Percentiles rank a stretch among this genome's conserved stretches.
These are phyloP conservation scores for Galbula dea DNA, from an alignment of 2,113 vertebrate genomes.

Conservation along the genomic window DNA sequence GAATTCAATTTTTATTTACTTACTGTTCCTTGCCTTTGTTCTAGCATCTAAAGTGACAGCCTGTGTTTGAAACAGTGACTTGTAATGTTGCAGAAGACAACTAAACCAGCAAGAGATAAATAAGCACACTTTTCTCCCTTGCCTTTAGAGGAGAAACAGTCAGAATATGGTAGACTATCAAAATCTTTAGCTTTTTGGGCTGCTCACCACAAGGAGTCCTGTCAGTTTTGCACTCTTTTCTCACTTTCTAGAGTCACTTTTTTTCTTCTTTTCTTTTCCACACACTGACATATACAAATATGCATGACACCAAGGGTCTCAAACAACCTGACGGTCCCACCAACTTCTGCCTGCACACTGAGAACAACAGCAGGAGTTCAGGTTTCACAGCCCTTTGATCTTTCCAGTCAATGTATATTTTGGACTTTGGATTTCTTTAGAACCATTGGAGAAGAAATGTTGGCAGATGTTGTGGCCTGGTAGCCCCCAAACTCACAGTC, in stretches of 20 bases:
- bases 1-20: constrained; percentile 61
- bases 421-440: background rate
- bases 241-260: background rate
- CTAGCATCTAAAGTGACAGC: constrained; percentile 21
- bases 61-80: constrained; percentile 15
- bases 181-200: background rate
- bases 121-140: background rate
- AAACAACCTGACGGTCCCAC: background rate
- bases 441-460: background rate
- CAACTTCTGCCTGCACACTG: background rate
- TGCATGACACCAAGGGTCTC: background rate
- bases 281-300: background rate
- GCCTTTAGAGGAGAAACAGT: background rate
- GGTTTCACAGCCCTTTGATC: background rate
- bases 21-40: constrained; percentile 43
- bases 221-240: background rate
- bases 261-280: background rate
- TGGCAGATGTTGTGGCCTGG: background rate
- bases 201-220: background rate
- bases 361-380: background rate
- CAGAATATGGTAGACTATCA: background rate
- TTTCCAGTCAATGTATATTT: background rate
- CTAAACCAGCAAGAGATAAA: background rate
- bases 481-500: background rate
- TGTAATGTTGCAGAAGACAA: background rate